Conservation (phyloP, 1,140 invertebrate genomes). For the Sycophaga agraensis region DNA sequence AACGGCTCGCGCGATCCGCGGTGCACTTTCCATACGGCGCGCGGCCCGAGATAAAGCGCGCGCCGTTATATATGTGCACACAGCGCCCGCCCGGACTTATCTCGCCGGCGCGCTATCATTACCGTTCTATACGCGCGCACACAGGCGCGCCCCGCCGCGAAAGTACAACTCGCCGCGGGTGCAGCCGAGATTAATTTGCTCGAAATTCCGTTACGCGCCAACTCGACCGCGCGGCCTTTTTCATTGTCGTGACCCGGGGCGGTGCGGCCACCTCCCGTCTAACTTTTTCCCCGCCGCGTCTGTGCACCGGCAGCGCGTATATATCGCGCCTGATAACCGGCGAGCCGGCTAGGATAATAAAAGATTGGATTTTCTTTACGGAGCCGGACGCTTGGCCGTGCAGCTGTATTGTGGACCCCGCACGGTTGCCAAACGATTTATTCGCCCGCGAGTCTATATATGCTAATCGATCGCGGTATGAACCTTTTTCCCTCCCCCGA, state of each 20-base stretch:
- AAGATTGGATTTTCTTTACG: constrained; percentile 13
- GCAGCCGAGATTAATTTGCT: constrained; percentile 21
- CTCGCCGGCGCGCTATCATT: constrained; percentile 14
- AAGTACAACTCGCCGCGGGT: not conserved
- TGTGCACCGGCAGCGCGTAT: too few relatives aligned
- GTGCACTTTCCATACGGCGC: constrained; percentile 8
- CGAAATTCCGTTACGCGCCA: constrained; percentile 22
- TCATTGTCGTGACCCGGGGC: constrained; percentile 17
- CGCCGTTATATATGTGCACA: not conserved
- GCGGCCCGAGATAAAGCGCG: too few relatives aligned
- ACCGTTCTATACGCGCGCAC: not conserved
- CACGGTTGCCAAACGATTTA: not conserved
- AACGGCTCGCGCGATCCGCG: not conserved
- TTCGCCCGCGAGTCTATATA: too few relatives aligned
- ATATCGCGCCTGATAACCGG: not conserved
- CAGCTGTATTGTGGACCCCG: not conserved
- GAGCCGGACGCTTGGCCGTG: not conserved
- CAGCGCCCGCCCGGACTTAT: not conserved
- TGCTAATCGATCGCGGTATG: not conserved
- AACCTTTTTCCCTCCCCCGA: not conserved
- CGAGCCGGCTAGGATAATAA: not conserved
- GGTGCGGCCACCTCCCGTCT: too few relatives aligned
- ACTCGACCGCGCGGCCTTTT: constrained; percentile 12
- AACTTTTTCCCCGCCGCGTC: too few relatives aligned
- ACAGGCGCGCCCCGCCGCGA: too few relatives aligned